A percentile compares a stretch with the other conserved stretches of the same genome.
These are phyloP conservation scores for Pseudorasbora parva DNA, from an alignment of 2,113 vertebrate species.

Conservation along the genomic window DNA sequence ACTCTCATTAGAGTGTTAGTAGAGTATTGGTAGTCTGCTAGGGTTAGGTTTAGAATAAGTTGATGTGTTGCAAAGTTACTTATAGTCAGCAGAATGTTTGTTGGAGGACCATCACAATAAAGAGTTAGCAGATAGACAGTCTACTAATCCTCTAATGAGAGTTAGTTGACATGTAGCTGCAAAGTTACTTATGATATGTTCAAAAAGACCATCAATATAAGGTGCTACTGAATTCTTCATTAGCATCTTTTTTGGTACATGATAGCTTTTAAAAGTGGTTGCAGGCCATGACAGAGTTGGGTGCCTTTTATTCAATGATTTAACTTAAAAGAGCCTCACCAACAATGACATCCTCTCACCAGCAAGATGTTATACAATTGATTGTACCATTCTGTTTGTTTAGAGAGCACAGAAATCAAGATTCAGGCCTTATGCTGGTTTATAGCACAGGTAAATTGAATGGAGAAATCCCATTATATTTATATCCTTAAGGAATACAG, in stretches of 20 bases:
- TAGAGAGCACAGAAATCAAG: not conserved
- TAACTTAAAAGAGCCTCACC: not conserved
- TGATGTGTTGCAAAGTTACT: no score
- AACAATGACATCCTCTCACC: not conserved
- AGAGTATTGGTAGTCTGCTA: no score
- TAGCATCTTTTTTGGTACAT: not conserved
- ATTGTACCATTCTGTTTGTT: not conserved
- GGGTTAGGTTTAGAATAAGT: no score
- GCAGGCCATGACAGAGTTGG: not conserved
- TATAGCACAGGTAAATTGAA: conserved; percentile 4
- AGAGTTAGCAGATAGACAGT: no score
- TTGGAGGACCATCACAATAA: no score
- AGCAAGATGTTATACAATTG: not conserved
- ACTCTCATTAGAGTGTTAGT: no score
- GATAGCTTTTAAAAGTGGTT: not conserved
- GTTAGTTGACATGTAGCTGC: no score
- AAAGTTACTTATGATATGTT: no score
- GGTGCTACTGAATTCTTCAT: not conserved
- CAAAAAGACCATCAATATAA: no score
- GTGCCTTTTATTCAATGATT: not conserved
- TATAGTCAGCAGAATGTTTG: no score
- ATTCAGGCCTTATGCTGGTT: not conserved
- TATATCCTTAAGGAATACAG: conserved; percentile 46
- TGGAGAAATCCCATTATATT: conserved; percentile 51
- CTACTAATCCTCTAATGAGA: no score